These are phyloP conservation scores for Chloebia gouldiae DNA, from an alignment of 2,113 vertebrate species.

Conservation along the genomic window DNA sequence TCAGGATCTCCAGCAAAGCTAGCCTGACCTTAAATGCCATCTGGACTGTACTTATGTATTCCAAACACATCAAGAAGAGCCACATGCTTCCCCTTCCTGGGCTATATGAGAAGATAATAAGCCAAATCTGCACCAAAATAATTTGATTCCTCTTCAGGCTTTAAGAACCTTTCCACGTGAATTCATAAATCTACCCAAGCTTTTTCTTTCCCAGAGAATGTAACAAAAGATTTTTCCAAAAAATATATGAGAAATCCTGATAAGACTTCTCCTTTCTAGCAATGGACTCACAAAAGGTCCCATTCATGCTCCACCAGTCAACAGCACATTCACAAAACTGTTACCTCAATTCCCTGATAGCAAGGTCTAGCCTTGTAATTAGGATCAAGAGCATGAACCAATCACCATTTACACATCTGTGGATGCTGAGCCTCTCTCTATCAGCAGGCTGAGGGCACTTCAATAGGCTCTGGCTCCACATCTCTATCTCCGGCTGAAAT, in stretches of 20 bases:
- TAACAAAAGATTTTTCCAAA: background rate
- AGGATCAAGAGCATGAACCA: background rate
- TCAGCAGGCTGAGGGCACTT: background rate
- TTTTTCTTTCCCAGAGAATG: background rate
- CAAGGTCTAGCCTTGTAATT: background rate
- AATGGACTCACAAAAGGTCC: background rate
- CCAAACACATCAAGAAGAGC: background rate
- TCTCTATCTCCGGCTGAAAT: background rate
- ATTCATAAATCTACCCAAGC: background rate
- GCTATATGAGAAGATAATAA: background rate
- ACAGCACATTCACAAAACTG: background rate
- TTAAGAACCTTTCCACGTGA: background rate
- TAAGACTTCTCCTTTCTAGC: background rate
- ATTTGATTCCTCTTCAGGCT: background rate
- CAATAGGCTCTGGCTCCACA: background rate
- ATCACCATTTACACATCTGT: background rate
- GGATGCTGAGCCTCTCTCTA: background rate
- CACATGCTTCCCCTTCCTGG: background rate
- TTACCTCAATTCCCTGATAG: background rate
- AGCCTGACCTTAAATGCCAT: conserved; percentile 25
- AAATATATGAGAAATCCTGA: background rate
- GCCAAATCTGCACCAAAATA: background rate
- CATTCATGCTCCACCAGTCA: background rate
- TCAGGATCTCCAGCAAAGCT: background rate
- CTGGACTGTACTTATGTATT: background rate